A percentile compares a stretch with the other conserved stretches of the same genome.
phyloP scores from a whole-genome alignment of 2,888 invertebrate species.

The Acanthopleura granulata region DNA sequence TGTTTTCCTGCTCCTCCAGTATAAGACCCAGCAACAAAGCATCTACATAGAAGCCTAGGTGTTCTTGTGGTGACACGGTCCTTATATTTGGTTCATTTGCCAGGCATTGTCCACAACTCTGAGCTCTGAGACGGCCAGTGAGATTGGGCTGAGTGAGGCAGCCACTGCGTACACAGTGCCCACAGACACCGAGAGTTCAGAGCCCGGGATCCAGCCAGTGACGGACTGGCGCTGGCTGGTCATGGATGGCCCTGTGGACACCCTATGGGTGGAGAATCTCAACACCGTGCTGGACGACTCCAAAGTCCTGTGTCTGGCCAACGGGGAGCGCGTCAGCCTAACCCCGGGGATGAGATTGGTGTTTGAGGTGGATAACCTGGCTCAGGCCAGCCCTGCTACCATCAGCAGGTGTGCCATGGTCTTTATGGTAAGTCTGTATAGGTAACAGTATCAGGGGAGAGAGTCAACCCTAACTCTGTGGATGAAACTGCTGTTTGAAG shows the following conservation, averaged over 20 bases:
- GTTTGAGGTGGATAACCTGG: constrained; percentile 69
- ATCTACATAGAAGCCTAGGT: no score
- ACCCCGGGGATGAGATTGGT: constrained; percentile 65
- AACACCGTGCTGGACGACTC: constrained; percentile 69
- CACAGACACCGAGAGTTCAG: constrained; percentile 37
- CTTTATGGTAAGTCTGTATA: constrained; percentile 61
- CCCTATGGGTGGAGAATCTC: constrained; percentile 69
- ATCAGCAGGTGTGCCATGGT: constrained; percentile 70
- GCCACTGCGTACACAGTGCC: background rate
- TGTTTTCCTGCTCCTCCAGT: no score
- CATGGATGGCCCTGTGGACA: constrained; percentile 69
- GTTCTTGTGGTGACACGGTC: no score
- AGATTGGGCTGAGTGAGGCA: background rate
- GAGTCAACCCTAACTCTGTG: no score
- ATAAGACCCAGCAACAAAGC: no score
- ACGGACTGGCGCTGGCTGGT: constrained; percentile 67
- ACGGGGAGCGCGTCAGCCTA: constrained; percentile 66
- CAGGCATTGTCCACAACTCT: background rate
- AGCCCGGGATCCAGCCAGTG: constrained; percentile 35
- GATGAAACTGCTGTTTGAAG: no score
- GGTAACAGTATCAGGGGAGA: no score
- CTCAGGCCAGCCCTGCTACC: constrained; percentile 68
- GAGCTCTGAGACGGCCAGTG: background rate
- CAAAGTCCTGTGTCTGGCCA: constrained; percentile 68
- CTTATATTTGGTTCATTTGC: no score